Evolutionary conservation across 1,140 invertebrate genomes (phyloP).

Genomic region (Leguminivora glycinivorella): DNA sequence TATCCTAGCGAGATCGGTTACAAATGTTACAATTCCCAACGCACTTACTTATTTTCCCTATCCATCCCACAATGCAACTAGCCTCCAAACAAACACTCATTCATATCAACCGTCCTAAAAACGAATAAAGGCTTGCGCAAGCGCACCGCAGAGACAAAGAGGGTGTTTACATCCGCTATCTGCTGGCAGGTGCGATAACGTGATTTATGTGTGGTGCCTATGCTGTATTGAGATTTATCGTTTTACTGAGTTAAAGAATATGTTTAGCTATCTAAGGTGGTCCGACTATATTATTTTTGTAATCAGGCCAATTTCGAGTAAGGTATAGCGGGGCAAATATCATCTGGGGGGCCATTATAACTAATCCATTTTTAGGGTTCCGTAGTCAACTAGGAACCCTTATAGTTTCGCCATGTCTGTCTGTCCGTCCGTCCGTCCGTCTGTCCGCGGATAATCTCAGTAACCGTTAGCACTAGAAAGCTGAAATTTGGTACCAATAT

Average conservation of each 20-base stretch:
- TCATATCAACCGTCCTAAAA: background rate
- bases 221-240: conserved; percentile 8
- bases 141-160: conserved; percentile 4
- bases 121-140: conserved; percentile 2
- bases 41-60: background rate
- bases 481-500: too few species aligned
- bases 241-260: background rate
- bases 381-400: too few species aligned
- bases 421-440: too few species aligned
- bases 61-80: background rate
- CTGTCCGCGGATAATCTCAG: too few species aligned
- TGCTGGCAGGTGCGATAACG: conserved; percentile 10
- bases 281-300: background rate
- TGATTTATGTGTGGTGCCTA: conserved; percentile 17
- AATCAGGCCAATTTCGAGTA: background rate
- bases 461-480: too few species aligned
- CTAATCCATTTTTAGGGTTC: too few species aligned
- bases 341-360: too few species aligned
- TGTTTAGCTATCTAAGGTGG: background rate
- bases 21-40: background rate
- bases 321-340: too few species aligned
- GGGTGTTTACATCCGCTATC: conserved; percentile 19
- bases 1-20: too few species aligned
- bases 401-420: too few species aligned
- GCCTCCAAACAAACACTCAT: background rate